Conservation (phyloP, 2,113 vertebrate genomes). For the Anarrhichthys ocellatus region DNA sequence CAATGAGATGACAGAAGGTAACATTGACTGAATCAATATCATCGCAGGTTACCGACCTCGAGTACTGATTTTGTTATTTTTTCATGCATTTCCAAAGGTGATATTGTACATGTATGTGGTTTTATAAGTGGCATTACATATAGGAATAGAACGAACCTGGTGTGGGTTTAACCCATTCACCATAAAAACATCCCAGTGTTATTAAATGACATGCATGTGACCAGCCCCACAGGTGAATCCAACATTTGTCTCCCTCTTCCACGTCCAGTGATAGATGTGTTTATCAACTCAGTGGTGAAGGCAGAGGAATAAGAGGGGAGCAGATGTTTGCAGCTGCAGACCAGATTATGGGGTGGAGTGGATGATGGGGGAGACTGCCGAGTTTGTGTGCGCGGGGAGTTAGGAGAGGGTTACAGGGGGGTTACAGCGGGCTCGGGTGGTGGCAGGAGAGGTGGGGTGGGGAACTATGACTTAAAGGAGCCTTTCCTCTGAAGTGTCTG, state of each 20-base stretch:
- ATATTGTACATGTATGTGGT: background rate
- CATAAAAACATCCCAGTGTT: slow-evolving; percentile 12
- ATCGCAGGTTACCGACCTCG: background rate
- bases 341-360: slow-evolving; percentile 86
- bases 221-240: slow-evolving; percentile 50
- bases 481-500: slow-evolving; percentile 87
- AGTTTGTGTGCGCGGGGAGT: slow-evolving; percentile 76
- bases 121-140: slow-evolving; percentile 13
- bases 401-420: slow-evolving; percentile 78
- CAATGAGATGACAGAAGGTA: slow-evolving; percentile 57
- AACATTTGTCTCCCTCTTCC: slow-evolving; percentile 59
- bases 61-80: background rate
- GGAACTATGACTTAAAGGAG: slow-evolving; percentile 85
- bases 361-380: slow-evolving; percentile 72
- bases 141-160: background rate
- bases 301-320: slow-evolving; percentile 71
- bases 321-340: slow-evolving; percentile 87
- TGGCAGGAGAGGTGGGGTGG: slow-evolving; percentile 77
- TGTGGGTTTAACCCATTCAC: slow-evolving; percentile 22
- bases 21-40: slow-evolving; percentile 29
- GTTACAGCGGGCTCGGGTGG: slow-evolving; percentile 77
- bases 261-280: slow-evolving; percentile 79
- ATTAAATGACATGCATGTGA: slow-evolving; percentile 13
- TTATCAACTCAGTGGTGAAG: slow-evolving; percentile 80
- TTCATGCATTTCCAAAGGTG: background rate